Evolutionary conservation across 2,797 vertebrate species (phyloP), one percentile per base, ranked within the genome.

Genomic region (Gastrophryne carolinensis): DNA sequence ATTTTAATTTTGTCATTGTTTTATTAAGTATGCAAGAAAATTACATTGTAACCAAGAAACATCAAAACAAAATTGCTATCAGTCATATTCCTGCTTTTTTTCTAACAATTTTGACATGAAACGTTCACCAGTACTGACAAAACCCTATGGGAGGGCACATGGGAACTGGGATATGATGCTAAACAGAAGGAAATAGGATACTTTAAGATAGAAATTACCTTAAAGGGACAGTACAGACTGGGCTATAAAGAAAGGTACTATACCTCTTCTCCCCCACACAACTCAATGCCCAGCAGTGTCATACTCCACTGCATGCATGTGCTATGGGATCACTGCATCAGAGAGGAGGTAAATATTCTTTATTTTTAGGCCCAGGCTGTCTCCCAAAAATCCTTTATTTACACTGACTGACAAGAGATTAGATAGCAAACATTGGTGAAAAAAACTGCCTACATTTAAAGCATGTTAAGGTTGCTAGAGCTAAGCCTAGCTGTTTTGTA

Each of bases 11-110:
- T 15, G 7, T 13, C 27, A 15, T 53, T 11, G 26, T 53, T 44
- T 4, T 41, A 15, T 26, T 12, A 2, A 19, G 44, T 26, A 32
- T 47, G 19, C 13, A 15, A 39, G 44, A 21, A 29, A 44, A 32
- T 50, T 29, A 65, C 27, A 50, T 21, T 49, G 27, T 65, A 44
- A 65, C 41, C 62, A 65, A 34, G 39, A 32, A 50, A 49, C 17
- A 34, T 17, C 29, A 65, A 17, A 13, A 29, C 1, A n/a, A 10
- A 29, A 13, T n/a, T 41, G 13, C 4, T 1, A 13, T 12, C 37
- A 13, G 3, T 37, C 4, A 13, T 41, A 13, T 13, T 5, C n/a
- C 15, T 41, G 1, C 13, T 41, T 41, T 41, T 1, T 15, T 10
- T n/a, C n/a, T 5, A 15, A n/a, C n/a, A n/a, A n/a, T n/a, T n/a